Conservation (phyloP, 2,888 invertebrate species). For the Drosophila subquinaria region DNA sequence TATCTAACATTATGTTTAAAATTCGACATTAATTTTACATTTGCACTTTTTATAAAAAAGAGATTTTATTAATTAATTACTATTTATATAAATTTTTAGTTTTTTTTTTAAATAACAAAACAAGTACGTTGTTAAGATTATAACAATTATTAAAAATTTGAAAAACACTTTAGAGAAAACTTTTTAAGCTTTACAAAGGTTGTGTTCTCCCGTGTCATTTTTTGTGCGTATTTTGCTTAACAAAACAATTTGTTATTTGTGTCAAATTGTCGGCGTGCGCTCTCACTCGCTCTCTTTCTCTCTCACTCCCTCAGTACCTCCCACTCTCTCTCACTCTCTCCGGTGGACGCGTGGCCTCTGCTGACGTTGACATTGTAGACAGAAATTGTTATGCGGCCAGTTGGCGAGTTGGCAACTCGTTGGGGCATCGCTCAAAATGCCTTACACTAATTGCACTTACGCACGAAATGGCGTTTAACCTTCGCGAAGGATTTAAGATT, state of each 20-base stretch:
- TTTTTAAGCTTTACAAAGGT: not conserved
- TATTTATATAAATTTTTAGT: too few species aligned
- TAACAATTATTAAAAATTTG: not conserved
- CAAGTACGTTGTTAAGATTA: not conserved
- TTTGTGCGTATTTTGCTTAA: not conserved
- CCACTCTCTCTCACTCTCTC: not conserved
- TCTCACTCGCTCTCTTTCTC: not conserved
- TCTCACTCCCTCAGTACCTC: not conserved
- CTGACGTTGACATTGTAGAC: conserved; percentile 49
- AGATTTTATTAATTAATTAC: too few species aligned
- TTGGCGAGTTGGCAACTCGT: conserved; percentile 36
- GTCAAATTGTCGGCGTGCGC: not conserved
- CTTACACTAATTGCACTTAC: conserved; percentile 79
- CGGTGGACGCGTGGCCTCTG: conserved; percentile 37
- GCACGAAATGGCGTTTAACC: conserved; percentile 75
- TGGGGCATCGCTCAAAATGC: conserved; percentile 67
- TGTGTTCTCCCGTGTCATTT: not conserved
- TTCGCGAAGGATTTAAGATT: conserved; percentile 72
- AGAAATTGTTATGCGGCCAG: conserved; percentile 52
- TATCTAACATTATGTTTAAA: too few species aligned
- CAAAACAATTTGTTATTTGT: not conserved
- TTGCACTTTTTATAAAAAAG: too few species aligned
- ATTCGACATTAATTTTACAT: too few species aligned
- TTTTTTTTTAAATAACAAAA: too few species aligned
- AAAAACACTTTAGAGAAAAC: not conserved